Evolutionary conservation across 2,797 vertebrate species (phyloP).

Genomic region (Otolemur crassicaudatus): DNA sequence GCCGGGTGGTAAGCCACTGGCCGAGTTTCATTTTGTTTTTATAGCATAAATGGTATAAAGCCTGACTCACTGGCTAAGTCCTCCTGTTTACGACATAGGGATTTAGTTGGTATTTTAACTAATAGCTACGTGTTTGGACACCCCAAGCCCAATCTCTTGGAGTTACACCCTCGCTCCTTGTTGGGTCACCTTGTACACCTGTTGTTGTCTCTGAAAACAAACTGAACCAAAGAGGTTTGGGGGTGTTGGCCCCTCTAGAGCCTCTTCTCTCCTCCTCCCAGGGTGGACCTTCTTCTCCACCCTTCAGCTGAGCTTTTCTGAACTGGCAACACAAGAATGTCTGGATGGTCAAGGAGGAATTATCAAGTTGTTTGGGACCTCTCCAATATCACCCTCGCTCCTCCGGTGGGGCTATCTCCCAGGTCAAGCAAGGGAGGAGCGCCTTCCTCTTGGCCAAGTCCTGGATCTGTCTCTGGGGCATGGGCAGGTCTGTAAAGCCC

Average conservation of each 20-base stretch:
- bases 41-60: conserved; percentile 76
- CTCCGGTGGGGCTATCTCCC: background rate
- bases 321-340: conserved; percentile 69
- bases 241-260: conserved; percentile 57
- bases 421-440: background rate
- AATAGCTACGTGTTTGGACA: conserved; percentile 87
- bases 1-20: background rate
- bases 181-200: conserved; percentile 83
- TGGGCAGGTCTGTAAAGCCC: background rate
- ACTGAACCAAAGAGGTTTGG: conserved; percentile 63
- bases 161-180: conserved; percentile 85
- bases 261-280: conserved; percentile 51
- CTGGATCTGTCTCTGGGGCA: background rate
- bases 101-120: conserved; percentile 86
- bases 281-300: conserved; percentile 68
- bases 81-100: conserved; percentile 86
- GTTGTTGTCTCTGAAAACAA: conserved; percentile 84
- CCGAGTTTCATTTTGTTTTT: conserved; percentile 72
- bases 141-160: conserved; percentile 80
- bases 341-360: conserved; percentile 63
- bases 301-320: conserved; percentile 59
- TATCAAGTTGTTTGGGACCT: conserved; percentile 12
- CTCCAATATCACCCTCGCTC: background rate
- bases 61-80: conserved; percentile 84
- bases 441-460: background rate